Base-by-base conservation (phyloP, 2,888 invertebrate species). In the Acleris laterana region DNA sequence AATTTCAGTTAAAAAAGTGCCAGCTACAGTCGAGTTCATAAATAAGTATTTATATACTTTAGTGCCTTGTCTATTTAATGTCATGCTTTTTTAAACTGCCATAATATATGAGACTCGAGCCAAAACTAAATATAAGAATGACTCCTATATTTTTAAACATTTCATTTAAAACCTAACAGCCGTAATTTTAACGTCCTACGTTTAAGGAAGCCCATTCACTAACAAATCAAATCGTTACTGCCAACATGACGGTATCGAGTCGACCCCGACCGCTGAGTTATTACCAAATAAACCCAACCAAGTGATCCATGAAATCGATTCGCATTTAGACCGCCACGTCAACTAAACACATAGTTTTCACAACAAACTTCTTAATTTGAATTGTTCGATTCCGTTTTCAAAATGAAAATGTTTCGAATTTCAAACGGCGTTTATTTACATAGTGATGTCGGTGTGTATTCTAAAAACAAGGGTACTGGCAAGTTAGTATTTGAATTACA, bases 351-450 rank as follows among this genome's bases (percentile, higher is more conserved):
- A 32, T 61, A 61, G 65, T 65, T 61, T 51, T 56, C 48, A 50
- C 49, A 65, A 56, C 56, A 61, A 65, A 65, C 65, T 65, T 65
- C 60, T 56, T 65, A 60, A 65, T 65, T 61, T 50, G 60, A 61
- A 56, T 56, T 46, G 52, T 58, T 44, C 25, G 22, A 19, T 50
- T 59, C 49, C 2, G 28, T 42, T 60, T 65, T 44, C n/a, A 46
- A 46, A 53, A 44, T 57, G 28, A 7, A 50, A 6, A 25, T 52
- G n/a, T n/a, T 61, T 16, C n/a, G 20, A 51, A 7, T 9, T 38
- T 38, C 38, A 4, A 38, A 38, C 38, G 38, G 38, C 13, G 38
- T 38, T 38, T 38, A 38, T 38, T 38, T 38, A 38, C 38, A 38
- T 13, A 38, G 38, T 13, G 38, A 13, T 13, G 13, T 38, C 13